These are phyloP conservation scores for Mustelus asterias DNA, from an alignment of 2,113 vertebrate genomes.

Conservation along the genomic window DNA sequence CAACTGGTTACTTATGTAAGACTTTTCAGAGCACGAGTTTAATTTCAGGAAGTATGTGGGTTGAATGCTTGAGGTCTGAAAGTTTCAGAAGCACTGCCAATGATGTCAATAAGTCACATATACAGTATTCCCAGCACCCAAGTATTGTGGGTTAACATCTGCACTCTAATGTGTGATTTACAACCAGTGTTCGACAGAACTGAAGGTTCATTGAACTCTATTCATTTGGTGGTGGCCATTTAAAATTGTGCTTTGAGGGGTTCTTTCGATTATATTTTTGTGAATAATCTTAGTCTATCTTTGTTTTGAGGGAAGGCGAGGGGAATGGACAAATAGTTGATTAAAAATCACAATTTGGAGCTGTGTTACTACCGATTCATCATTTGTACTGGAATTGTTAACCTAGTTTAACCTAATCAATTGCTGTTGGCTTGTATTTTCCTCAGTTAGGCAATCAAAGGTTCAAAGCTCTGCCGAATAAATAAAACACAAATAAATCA, in stretches of 20 bases:
- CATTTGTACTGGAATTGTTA: not conserved
- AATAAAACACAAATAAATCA: not conserved
- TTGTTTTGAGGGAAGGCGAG: not conserved
- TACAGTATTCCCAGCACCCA: not conserved
- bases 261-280: not conserved
- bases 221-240: not conserved
- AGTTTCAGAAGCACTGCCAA: constrained; percentile 25
- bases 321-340: not conserved
- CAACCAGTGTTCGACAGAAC: not conserved
- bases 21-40: constrained; percentile 1
- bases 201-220: not conserved
- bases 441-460: not conserved
- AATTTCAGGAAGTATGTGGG: constrained; percentile 29
- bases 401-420: not conserved
- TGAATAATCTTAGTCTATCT: not conserved
- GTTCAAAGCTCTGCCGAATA: not conserved
- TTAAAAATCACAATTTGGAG: not conserved
- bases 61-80: not conserved
- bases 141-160: constrained; percentile 30
- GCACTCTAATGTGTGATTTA: constrained; percentile 12
- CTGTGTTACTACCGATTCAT: not conserved
- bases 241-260: not conserved
- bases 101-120: constrained; percentile 33
- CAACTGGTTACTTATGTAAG: constrained; percentile 22
- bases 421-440: not conserved